Conservation (phyloP, 2,113 vertebrate species). For the Etheostoma cragini region DNA sequence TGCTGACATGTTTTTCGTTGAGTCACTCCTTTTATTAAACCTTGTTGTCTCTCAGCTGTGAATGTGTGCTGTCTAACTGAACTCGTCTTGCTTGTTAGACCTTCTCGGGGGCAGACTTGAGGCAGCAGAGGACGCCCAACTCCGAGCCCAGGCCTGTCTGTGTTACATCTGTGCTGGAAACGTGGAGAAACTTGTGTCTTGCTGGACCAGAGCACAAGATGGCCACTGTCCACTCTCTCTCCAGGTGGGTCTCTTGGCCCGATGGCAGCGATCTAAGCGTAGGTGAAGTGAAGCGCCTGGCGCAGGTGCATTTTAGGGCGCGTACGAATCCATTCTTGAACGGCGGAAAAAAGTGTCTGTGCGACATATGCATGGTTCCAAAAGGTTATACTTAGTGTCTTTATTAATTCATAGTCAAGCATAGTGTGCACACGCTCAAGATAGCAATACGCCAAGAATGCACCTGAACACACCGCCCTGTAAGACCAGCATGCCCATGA, state of each 20-base stretch:
- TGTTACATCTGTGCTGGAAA: conserved; percentile 98
- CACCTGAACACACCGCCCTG: too few relatives aligned
- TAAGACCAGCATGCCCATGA: too few relatives aligned
- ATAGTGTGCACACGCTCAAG: too few relatives aligned
- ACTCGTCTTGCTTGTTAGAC: conserved; percentile 77
- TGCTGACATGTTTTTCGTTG: background rate
- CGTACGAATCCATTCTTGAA: too few relatives aligned
- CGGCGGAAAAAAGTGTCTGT: too few relatives aligned
- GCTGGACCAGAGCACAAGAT: conserved; percentile 91
- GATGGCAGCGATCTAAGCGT: too few relatives aligned
- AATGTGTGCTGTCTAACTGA: background rate
- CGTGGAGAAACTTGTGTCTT: conserved; percentile 93
- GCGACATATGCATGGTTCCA: too few relatives aligned
- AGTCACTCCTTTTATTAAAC: background rate
- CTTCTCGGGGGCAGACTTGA: conserved; percentile 92
- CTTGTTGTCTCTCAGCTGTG: background rate
- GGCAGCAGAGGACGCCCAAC: conserved; percentile 82
- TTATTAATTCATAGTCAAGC: too few relatives aligned
- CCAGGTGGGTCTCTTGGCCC: conserved; percentile 84
- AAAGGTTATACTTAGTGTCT: too few relatives aligned
- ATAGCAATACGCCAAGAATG: too few relatives aligned
- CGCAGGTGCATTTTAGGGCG: too few relatives aligned
- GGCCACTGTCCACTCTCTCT: conserved; percentile 89
- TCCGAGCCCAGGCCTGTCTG: conserved; percentile 92
- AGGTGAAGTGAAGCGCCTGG: too few relatives aligned